These are phyloP conservation scores for Heteromormyrus szaboi DNA, from an alignment of 2,797 vertebrate genomes.

Conservation along the genomic window DNA sequence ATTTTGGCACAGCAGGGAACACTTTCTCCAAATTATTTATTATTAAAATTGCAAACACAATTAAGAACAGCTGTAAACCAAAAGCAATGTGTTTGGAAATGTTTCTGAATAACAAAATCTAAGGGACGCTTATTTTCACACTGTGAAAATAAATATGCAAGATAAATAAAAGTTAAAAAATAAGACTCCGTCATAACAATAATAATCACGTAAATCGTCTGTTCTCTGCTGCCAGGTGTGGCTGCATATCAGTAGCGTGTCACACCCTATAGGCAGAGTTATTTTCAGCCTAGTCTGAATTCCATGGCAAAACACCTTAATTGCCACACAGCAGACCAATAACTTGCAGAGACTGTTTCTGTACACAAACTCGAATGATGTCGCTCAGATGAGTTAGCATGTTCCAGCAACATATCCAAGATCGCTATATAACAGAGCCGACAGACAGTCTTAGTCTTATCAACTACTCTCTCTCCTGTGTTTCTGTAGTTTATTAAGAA, in stretches of 20 bases:
- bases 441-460: background rate
- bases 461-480: background rate
- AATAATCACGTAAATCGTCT: background rate
- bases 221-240: background rate
- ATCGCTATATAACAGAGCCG: background rate
- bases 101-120: background rate
- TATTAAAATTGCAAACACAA: background rate
- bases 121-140: background rate
- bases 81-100: background rate
- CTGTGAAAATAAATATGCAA: background rate
- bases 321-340: background rate
- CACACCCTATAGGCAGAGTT: background rate
- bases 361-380: background rate
- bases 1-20: background rate
- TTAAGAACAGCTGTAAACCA: background rate
- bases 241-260: background rate
- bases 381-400: background rate
- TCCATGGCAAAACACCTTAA: background rate
- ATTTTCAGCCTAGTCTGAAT: background rate
- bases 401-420: background rate
- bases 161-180: constrained; percentile 11
- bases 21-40: background rate
- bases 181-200: background rate
- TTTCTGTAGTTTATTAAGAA: background rate
- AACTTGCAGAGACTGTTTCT: background rate